Evolutionary conservation across 2,113 vertebrate genomes (phyloP), one percentile per base, ranked within the genome.

Genomic region (Anser brachyrhynchus): DNA sequence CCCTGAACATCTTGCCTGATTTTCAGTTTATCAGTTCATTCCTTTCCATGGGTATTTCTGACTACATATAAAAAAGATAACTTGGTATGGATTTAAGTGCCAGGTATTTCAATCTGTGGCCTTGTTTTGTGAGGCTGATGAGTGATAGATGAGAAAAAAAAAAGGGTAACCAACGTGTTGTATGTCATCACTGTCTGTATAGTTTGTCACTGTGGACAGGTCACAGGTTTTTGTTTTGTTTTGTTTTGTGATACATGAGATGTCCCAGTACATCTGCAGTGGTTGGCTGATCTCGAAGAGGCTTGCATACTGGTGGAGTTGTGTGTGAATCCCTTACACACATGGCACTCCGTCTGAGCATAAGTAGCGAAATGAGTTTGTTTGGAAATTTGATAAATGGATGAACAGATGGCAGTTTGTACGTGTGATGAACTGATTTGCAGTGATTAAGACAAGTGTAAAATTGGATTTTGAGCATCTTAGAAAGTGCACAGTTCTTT

Each of bases 371-470:
- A 10, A 74, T 19, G 61, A 88, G 31, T 71, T 64, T 46, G 84
- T 88, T 73, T 67, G 89, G 80, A 46, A 21, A 49, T 87, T 22
- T 21, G 70, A 28, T 37, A n/a, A 91, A 61, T 25, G 61, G 46
- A 26, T 58, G 93, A 95, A 87, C 94, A 97, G 94, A 92, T 96
- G 96, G 96, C 41, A 10, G 81, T 90, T 78, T 70, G 81, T 73
- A 41, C 28, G 8, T 58, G 87, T 5, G 87, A 82, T 46, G 84
- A 91, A 16, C 87, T 87, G 94, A 95, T 87, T 55, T 62, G 74
- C 58, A 66, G 91, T 82, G 91, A 96, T 97, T 65, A 93, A 93
- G 91, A 89, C 94, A 95, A 95, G 77, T 93, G 95, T 93, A 93
- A 97, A 97, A 97, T 92, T 94, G 91, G 92, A 92, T 95, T 96